Conservation (phyloP, 1,140 invertebrate species). For the Ridgeia piscesae region DNA sequence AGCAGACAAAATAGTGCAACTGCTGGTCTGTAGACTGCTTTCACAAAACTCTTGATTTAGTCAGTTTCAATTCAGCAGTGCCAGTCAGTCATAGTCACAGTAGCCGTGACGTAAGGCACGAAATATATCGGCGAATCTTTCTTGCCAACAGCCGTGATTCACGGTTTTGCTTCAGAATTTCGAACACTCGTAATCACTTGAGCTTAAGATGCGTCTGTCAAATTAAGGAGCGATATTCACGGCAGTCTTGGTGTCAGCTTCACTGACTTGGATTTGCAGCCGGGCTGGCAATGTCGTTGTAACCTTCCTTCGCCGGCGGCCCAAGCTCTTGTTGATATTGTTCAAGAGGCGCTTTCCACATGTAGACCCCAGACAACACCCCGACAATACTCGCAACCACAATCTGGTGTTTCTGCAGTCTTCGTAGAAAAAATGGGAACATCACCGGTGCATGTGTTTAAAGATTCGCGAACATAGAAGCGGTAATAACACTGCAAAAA, state of each 20-base stretch:
- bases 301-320: not conserved
- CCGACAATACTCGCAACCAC: not conserved
- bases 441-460: not conserved
- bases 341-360: not conserved
- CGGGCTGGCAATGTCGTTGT: not conserved
- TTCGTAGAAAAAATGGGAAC: not conserved
- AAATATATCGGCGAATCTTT: not conserved
- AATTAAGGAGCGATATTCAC: not conserved
- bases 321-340: not conserved
- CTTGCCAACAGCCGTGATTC: not conserved
- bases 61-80: too few relatives aligned
- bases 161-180: not conserved
- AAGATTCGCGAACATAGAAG: not conserved
- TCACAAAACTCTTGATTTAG: too few relatives aligned
- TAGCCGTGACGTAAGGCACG: too few relatives aligned
- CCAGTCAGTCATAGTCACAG: too few relatives aligned
- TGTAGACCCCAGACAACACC: not conserved
- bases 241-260: not conserved
- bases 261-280: not conserved
- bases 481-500: not conserved
- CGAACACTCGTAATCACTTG: not conserved
- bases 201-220: not conserved
- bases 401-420: not conserved
- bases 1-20: too few relatives aligned
- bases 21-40: too few relatives aligned